Base-by-base conservation (phyloP, 2,888 invertebrate genomes). In the Campoplex nolae region DNA sequence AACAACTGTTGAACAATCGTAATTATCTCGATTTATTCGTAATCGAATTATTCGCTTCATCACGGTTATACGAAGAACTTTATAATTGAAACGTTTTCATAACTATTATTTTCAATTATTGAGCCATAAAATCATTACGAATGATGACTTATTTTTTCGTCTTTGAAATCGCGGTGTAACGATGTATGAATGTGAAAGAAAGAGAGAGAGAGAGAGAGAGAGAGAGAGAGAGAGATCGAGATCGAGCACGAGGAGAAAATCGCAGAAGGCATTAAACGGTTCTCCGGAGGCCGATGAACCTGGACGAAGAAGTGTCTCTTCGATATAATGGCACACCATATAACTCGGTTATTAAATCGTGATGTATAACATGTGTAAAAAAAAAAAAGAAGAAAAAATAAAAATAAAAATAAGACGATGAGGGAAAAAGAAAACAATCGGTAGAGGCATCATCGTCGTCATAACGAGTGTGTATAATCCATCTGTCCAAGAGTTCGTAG, bases 381-480 rank as follows among this genome's bases (percentile, higher is more conserved):
- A 84, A 65, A 23, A 23, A 23, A 23, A 23, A 23, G 23, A 23
- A 23, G 23, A 23, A 58, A 32, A 77, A 35, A 75, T 74, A 74
- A 77, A 84, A 56, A n/a, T n/a, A 38, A 68, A 79, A 35, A 73
- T 67, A 8, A 28, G 23, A 62, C 2, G 13, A 35, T 45, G 23
- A 62, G 18, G 23, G 23, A 58, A 32, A 77, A 35, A 75, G 70
- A 74, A 77, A 84, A 56, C 56, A 82, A 78, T 80, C 38, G 77
- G 78, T 48, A 79, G 77, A 84, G 75, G 85, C 84, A 65, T 86
- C 85, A 80, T 74, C 83, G 65, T 81, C 87, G 75, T 87, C 81
- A 84, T 91, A 91, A 92, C 89, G 89, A 92, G 79, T 45, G 79
- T 45, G 89, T 88, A 88, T 87, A 88, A 86, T 88, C 90, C 91